Evolutionary conservation across 2,888 invertebrate species (phyloP), one percentile per base, ranked within the genome.

Genomic region (Trissolcus brochymenae): DNA sequence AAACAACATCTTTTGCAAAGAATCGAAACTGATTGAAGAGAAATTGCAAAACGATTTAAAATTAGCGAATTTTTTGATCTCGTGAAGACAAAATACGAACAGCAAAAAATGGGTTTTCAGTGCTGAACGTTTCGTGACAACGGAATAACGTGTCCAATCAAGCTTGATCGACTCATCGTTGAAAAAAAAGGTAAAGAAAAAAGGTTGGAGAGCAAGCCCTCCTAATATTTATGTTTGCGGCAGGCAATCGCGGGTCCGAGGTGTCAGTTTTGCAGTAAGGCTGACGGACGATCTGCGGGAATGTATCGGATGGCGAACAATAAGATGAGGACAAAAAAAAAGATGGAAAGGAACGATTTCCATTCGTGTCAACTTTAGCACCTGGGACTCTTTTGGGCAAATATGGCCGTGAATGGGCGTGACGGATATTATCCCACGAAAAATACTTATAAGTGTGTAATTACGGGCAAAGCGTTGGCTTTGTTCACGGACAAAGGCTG

Each of bases 341-440:
- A 71, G 51, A 67, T 46, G 14, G 46, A 46, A 71, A 71, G 67
- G 60, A 71, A 74, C 66, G 49, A 53, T 72, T 64, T 74, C 71
- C 66, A 64, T 71, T 57, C 35, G 54, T 66, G 65, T 66, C 59
- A 51, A 50, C 65, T 56, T 78, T 78, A 75, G 76, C 84, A 85
- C 82, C 85, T 85, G 84, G 81, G 71, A 43, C 68, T 41, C 51
- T 60, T 81, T 81, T 80, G 60, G 76, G 70, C 81, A 83, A 85
- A 84, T 79, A 83, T 84, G 84, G 83, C 83, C 79, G 83, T 55
- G 49, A 79, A 76, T 80, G 81, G 84, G 84, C 84, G 84, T 82
- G 84, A 82, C 82, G 55, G 75, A 79, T 79, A 76, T 79, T 73
- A 79, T 79, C 76, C 55, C 55, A 61, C 60, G 65, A 60, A 65